phyloP scores from a whole-genome alignment of 1,140 invertebrate genomes.

The Cardiocondyla obscurior region DNA sequence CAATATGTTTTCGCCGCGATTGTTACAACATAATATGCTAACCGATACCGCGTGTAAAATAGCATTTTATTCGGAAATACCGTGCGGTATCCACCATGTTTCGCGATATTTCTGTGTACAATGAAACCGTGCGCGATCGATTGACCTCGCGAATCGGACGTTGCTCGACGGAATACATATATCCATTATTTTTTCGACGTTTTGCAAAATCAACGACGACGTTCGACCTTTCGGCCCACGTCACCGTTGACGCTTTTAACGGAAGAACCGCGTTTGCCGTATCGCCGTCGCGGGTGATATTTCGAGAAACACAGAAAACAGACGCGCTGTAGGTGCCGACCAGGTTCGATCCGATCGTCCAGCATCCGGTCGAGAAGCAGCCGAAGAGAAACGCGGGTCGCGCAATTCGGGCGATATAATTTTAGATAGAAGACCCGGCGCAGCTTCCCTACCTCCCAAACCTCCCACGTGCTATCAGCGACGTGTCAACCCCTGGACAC shows the following conservation, averaged over 20 bases:
- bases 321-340: background rate
- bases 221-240: slow-evolving; percentile 48
- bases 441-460: background rate
- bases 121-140: slow-evolving; percentile 28
- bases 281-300: background rate
- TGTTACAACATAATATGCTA: slow-evolving; percentile 16
- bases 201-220: slow-evolving; percentile 15
- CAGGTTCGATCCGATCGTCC: slow-evolving; percentile 2
- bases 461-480: slow-evolving; percentile 33
- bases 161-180: slow-evolving; percentile 5
- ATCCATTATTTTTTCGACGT: slow-evolving; percentile 10
- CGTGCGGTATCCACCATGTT: background rate
- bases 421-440: slow-evolving; percentile 35
- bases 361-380: background rate
- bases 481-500: slow-evolving; percentile 31
- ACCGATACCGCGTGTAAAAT: slow-evolving; percentile 18
- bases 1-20: background rate
- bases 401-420: slow-evolving; percentile 46
- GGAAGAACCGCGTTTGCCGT: background rate
- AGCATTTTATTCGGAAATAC: slow-evolving; percentile 9
- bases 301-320: slow-evolving; percentile 19
- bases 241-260: background rate
- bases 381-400: slow-evolving; percentile 1
- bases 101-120: slow-evolving; percentile 22
- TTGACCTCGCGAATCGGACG: slow-evolving; percentile 11